Conservation (phyloP, 2,888 invertebrate species). For the Andrena hattorfiana region DNA sequence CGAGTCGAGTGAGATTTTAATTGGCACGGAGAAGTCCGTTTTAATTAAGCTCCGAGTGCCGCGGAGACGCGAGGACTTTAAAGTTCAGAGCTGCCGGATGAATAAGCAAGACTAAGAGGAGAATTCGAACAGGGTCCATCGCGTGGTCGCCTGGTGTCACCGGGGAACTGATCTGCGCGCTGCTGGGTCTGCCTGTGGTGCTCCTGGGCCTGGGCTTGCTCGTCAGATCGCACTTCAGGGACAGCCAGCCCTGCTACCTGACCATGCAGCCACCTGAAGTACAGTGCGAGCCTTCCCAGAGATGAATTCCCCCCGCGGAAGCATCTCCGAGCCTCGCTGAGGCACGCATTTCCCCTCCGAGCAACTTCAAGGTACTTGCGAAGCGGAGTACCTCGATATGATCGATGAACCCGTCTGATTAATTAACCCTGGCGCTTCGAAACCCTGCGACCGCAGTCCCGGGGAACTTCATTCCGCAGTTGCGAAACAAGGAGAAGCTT, state of each 20-base stretch:
- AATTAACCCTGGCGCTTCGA: background rate
- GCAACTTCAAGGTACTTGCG: background rate
- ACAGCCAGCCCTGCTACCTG: conserved; percentile 79
- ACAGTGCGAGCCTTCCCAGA: conserved; percentile 78
- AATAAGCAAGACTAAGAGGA: background rate
- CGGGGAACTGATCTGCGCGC: conserved; percentile 88
- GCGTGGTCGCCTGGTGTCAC: conserved; percentile 87
- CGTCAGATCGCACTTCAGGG: conserved; percentile 86
- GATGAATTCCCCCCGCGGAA: conserved; percentile 73
- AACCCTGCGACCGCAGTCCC: background rate
- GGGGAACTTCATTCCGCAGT: background rate
- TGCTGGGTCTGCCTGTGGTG: conserved; percentile 87
- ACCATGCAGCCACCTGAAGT: conserved; percentile 74
- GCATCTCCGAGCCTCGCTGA: background rate
- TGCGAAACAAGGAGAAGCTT: background rate
- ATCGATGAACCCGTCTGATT: background rate
- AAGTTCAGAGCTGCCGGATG: background rate
- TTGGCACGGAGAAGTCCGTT: too few relatives aligned
- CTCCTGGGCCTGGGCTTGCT: conserved; percentile 86
- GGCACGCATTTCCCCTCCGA: background rate
- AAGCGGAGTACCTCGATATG: background rate
- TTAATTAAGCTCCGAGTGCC: too few relatives aligned
- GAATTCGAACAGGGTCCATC: conserved; percentile 82
- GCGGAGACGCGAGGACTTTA: background rate
- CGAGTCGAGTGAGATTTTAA: too few relatives aligned